Base-by-base conservation (phyloP, 2,888 invertebrate genomes). In the Aphelenchoides bicaudatus region DNA sequence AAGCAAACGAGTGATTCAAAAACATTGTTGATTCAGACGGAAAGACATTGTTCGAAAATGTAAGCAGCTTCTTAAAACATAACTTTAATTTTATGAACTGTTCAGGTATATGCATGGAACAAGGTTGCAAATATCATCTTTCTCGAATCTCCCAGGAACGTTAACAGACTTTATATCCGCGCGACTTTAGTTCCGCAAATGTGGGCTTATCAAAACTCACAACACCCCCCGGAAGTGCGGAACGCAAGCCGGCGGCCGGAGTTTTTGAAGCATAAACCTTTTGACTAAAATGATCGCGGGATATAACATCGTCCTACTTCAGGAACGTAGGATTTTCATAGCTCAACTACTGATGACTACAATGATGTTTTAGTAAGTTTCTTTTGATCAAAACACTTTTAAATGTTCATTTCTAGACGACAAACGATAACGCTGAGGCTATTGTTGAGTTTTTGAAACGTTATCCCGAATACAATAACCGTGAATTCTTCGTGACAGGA, bases 321-420 rank as follows among this genome's bases (percentile, higher is more conserved):
- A n/a, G n/a, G n/a, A n/a, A n/a, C 49, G 83, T 83, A 38, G 83
- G 83, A 3, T 83, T 79, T 66, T 83, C 83, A 0, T 83, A 82
- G 66, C 74, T 80, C 2, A 70, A 68, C n/a, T 79, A n/a, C 65
- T 25, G 28, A 60, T 43, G 58, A 58, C 50, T 69, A 72, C 60
- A 71, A 69, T 51, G 72, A 72, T 50, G 63, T 65, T 30, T 62
- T 63, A 39, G 71, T 71, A 58, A 50, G 27, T n/a, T 49, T 54
- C 5, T 5, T 2, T 6, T 23, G 3, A 10, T 56, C 27, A 38
- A 48, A 16, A 31, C 10, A 28, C 8, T n/a, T 19, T 8, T 30
- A 2, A 27, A 43, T 28, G 23, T 13, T 6, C 4, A 30, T 27
- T 60, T 71, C 62, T 64, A 81, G 79, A 79, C 79, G 23, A 78